Evolutionary conservation across 2,888 invertebrate genomes (phyloP), one percentile per base, ranked within the genome.

Genomic region (Automeris io): DNA sequence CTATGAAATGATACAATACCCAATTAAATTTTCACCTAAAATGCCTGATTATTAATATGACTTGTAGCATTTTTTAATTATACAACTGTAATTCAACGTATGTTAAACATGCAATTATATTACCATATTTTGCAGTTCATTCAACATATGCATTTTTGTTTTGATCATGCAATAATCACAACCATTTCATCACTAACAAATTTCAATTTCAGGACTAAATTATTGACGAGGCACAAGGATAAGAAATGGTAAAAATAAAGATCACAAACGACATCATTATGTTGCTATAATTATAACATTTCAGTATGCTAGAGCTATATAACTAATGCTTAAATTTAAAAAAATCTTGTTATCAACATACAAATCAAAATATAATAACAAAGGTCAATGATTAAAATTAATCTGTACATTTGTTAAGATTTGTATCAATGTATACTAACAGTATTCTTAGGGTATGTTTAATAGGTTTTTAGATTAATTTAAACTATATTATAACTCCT

Each of bases 191-290:
- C 70, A 74, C 81, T 82, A 81, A 82, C 82, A 76, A 67, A 78
- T 87, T 87, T 87, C 74, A 85, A 88, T 93, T 93, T 83, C 93
- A 94, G 93, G 92, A 93, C 93, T 89, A 93, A 93, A 90, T 91
- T 92, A 85, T 92, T 93, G 90, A 92, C 92, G 83, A 91, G 93
- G 89, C 93, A 92, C 90, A 91, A 90, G 90, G 93, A 93, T 88
- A 91, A 92, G 70, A 91, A 92, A 92, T 93, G 93, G 93, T 94
- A 93, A 93, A 72, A 60, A 49, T 59, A 56, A 63, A 65, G 56
- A 59, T 53, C 54, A 51, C 52, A 49, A 59, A 54, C 61, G 66
- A 68, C 68, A 73, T 76, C 75, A 72, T 70, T 29, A 29, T 16
- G 16, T 29, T 16, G 16, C 29, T 16, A 3, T 29, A 12, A n/a